Evolutionary conservation across 2,888 invertebrate species (phyloP), one percentile per base, ranked within the genome.

Genomic region (Panzeria rudis): DNA sequence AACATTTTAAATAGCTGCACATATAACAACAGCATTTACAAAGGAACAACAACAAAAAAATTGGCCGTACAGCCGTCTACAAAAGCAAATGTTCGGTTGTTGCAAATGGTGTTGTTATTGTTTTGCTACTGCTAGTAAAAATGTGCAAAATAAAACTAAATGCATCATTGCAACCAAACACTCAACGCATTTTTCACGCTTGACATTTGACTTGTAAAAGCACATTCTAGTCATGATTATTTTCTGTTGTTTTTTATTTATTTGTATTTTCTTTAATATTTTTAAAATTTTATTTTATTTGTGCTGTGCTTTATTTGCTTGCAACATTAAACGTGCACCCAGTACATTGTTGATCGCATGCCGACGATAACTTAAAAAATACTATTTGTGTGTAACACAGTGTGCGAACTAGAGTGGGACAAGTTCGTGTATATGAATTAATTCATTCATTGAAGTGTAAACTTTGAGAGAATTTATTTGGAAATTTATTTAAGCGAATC

Each of bases 101-200:
- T 20, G 54, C 4, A 32, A 41, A 50, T 54, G n/a, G 61, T 72
- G 13, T 44, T 66, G 35, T 44, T 64, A 50, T 52, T 44, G 25
- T 20, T 38, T 20, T 54, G 20, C 17, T 79, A 47, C 56, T 80
- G 52, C 44, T 44, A 41, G 11, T 41, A 41, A 78, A 78, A 77
- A 61, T 81, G 66, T 72, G 73, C 81, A 77, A 77, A 84, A 79
- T 72, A 35, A 71, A 78, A 75, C 32, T 41, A 75, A 85, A 82
- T 85, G 85, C 85, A 71, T 79, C 78, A 76, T 25, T 47, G 85
- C 85, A 85, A 82, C 78, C 59, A 54, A 82, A 84, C 89, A 89
- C 89, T 89, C 89, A 89, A 90, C 91, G 91, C 91, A 91, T 91
- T 91, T 91, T 91, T 91, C 91, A 91, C 90, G 91, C 90, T 90